Evolutionary conservation across 2,797 vertebrate species (phyloP).

Genomic region (Notamacropus eugenii): DNA sequence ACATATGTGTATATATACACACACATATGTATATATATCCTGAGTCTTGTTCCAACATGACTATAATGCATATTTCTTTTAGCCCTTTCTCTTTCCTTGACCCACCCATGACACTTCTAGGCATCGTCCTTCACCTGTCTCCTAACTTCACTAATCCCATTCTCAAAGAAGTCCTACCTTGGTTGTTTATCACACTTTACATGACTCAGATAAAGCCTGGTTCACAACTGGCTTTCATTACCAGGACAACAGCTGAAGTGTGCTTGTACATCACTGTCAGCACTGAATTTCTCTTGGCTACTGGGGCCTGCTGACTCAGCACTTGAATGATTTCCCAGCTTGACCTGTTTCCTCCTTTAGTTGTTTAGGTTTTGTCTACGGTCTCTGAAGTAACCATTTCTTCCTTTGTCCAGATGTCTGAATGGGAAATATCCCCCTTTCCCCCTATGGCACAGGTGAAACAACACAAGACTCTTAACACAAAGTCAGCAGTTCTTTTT

Average conservation of each 20-base stretch:
- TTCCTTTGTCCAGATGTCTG: not conserved
- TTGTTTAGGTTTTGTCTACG: not conserved
- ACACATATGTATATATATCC: not conserved
- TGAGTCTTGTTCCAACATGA: not conserved
- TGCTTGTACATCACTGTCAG: not conserved
- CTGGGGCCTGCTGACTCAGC: not conserved
- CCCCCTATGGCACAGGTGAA: not conserved
- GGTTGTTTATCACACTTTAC: not conserved
- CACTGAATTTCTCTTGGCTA: not conserved
- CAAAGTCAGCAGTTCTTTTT: not conserved
- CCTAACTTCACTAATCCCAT: not conserved
- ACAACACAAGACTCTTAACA: not conserved
- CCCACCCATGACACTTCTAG: not conserved
- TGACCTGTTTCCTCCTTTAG: not conserved
- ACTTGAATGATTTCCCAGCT: not conserved
- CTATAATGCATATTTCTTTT: not conserved
- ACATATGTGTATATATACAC: no score
- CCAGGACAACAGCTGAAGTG: not conserved
- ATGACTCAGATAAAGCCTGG: not conserved
- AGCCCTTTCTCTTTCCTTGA: not conserved
- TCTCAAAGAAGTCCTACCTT: not conserved
- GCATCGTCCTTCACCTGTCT: not conserved
- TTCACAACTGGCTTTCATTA: not conserved
- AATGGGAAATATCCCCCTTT: not conserved
- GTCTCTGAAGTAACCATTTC: not conserved